These are phyloP conservation scores for Mesocricetus auratus DNA, from an alignment of 2,113 vertebrate species.

Conservation along the genomic window DNA sequence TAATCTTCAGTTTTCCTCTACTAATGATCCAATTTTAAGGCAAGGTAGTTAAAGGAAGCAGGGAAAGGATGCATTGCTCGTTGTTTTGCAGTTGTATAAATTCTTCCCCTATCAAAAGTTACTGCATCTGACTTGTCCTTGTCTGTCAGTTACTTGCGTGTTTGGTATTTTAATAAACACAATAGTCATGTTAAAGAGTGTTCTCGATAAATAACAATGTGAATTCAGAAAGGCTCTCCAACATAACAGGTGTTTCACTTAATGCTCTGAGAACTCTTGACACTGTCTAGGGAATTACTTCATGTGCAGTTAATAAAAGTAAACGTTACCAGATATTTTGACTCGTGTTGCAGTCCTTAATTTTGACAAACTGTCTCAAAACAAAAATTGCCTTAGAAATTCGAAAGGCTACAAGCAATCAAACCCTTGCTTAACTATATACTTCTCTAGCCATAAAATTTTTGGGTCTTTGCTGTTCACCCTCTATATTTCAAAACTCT, in stretches of 20 bases:
- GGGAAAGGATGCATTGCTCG: not conserved
- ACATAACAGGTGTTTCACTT: not conserved
- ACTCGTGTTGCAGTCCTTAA: not conserved
- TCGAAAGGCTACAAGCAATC: not conserved
- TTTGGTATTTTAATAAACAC: constrained; percentile 52
- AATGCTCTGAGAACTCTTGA: constrained; percentile 13
- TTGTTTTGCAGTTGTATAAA: constrained; percentile 23
- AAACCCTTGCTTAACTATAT: not conserved
- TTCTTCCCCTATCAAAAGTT: not conserved
- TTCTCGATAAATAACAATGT: constrained; percentile 2
- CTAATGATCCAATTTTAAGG: not conserved
- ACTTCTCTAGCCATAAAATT: not conserved
- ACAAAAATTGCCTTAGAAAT: not conserved
- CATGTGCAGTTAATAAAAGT: not conserved
- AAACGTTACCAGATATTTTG: not conserved
- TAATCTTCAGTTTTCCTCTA: not conserved
- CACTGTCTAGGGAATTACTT: not conserved
- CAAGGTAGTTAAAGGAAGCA: not conserved
- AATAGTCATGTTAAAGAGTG: not conserved
- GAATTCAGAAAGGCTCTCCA: not conserved
- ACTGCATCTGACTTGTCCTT: not conserved
- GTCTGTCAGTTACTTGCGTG: not conserved
- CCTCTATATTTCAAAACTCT: constrained; percentile 8
- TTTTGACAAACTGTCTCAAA: not conserved
- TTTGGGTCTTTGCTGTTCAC: not conserved